Evolutionary conservation across 2,888 invertebrate genomes (phyloP).

Genomic region (Dynastes grantii): DNA sequence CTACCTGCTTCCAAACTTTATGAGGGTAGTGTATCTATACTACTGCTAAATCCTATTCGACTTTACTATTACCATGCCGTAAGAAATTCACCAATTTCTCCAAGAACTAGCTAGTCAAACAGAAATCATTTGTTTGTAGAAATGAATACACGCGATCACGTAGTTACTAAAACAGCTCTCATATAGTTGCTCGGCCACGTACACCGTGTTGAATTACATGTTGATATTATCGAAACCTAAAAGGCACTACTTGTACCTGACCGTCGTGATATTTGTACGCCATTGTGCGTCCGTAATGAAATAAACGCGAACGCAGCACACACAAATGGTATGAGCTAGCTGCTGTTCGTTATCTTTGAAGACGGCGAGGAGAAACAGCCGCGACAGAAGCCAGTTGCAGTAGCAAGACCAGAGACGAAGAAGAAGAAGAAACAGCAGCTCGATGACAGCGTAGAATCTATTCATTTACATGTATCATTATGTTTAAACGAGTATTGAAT

Average conservation of each 20-base stretch:
- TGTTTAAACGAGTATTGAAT: slow-evolving; percentile 54
- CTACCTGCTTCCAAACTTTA: no score
- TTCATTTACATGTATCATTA: slow-evolving; percentile 54
- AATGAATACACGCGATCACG: slow-evolving; percentile 18
- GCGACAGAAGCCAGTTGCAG: slow-evolving; percentile 6
- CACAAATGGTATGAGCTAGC: slow-evolving; percentile 26
- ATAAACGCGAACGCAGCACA: slow-evolving; percentile 30
- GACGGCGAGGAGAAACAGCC: slow-evolving; percentile 13
- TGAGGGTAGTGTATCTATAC: no score
- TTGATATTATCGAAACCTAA: slow-evolving; percentile 24
- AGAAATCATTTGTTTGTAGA: background rate
- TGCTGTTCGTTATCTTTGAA: slow-evolving; percentile 50
- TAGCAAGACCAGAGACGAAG: slow-evolving; percentile 20
- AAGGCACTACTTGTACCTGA: slow-evolving; percentile 36
- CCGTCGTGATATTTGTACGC: slow-evolving; percentile 44
- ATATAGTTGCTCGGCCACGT: slow-evolving; percentile 34
- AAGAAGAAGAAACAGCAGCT: slow-evolving; percentile 35
- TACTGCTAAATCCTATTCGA: no score
- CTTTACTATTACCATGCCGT: no score
- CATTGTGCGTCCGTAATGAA: slow-evolving; percentile 42
- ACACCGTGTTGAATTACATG: slow-evolving; percentile 30
- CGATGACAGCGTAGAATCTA: slow-evolving; percentile 53
- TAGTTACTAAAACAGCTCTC: slow-evolving; percentile 27
- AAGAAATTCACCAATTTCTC: no score
- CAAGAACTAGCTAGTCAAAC: background rate